phyloP scores from a whole-genome alignment of 2,888 invertebrate species.

The Cylindroiulus punctatus region DNA sequence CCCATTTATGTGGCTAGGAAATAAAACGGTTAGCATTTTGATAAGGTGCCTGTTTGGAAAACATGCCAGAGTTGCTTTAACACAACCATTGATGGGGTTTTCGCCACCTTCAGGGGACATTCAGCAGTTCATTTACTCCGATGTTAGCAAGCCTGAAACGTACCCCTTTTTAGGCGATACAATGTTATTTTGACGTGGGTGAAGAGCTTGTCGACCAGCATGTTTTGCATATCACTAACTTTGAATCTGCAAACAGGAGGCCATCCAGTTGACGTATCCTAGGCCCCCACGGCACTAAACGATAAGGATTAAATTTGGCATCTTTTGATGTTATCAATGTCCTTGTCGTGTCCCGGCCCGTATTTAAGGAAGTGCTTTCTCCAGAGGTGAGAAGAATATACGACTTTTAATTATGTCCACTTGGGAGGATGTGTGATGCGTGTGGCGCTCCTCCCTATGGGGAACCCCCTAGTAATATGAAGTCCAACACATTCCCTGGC shows the following conservation, averaged over 20 bases:
- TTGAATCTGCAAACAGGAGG: constrained; percentile 15
- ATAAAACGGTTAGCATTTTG: too few relatives aligned
- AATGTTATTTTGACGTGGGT: constrained; percentile 17
- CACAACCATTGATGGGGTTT: too few relatives aligned
- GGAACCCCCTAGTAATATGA: background rate
- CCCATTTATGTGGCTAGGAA: too few relatives aligned
- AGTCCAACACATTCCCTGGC: background rate
- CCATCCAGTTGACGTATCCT: background rate
- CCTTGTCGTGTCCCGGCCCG: too few relatives aligned
- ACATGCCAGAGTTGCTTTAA: too few relatives aligned
- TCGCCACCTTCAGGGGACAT: too few relatives aligned
- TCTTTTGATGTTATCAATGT: constrained; percentile 17
- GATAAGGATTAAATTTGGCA: background rate
- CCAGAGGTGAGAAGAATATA: background rate
- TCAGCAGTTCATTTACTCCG: constrained; percentile 12
- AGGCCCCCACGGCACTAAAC: background rate
- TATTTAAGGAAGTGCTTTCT: background rate
- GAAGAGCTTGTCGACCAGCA: background rate
- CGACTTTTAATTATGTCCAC: constrained; percentile 32
- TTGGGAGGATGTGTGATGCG: background rate
- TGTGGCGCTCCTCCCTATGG: background rate
- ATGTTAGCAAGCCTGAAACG: background rate
- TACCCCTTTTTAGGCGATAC: background rate
- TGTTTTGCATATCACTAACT: background rate
- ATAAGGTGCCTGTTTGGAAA: too few relatives aligned